phyloP scores from a whole-genome alignment of 2,888 invertebrate genomes.

The Idaea biselata region DNA sequence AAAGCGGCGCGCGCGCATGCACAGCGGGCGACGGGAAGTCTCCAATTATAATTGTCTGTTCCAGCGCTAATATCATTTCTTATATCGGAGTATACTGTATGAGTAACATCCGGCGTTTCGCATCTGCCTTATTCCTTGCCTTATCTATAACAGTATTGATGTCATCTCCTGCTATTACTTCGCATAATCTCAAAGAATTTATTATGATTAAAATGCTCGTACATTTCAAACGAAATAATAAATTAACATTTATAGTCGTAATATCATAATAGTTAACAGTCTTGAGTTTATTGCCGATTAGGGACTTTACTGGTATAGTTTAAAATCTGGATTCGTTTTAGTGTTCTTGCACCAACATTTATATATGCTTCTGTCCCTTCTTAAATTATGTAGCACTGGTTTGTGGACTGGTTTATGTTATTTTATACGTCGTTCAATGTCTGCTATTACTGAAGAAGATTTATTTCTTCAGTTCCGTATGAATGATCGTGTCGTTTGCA shows the following conservation, averaged over 20 bases:
- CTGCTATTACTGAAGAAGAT: slow-evolving; percentile 59
- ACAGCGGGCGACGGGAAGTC: slow-evolving; percentile 64
- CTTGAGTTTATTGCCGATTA: slow-evolving; percentile 30
- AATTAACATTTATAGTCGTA: slow-evolving; percentile 32
- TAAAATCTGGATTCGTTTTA: slow-evolving; percentile 44
- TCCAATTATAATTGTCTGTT: slow-evolving; percentile 68
- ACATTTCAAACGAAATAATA: slow-evolving; percentile 29
- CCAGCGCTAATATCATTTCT: slow-evolving; percentile 46
- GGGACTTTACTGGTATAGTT: slow-evolving; percentile 45
- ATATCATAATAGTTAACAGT: slow-evolving; percentile 40
- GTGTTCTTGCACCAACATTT: slow-evolving; percentile 45
- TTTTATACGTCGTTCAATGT: slow-evolving; percentile 48
- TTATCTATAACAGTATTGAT: slow-evolving; percentile 25
- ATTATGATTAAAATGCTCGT: slow-evolving; percentile 29
- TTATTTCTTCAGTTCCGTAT: slow-evolving; percentile 54
- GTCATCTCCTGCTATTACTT: slow-evolving; percentile 35
- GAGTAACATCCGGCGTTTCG: slow-evolving; percentile 71
- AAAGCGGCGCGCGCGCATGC: slow-evolving; percentile 22
- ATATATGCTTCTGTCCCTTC: slow-evolving; percentile 43
- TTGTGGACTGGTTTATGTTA: slow-evolving; percentile 51
- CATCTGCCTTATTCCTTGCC: slow-evolving; percentile 59
- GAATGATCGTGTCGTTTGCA: slow-evolving; percentile 54
- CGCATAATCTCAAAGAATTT: slow-evolving; percentile 31
- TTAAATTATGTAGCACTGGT: slow-evolving; percentile 59
- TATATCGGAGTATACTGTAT: slow-evolving; percentile 50